A percentile compares a stretch with the other conserved stretches of the same genome.
These are phyloP conservation scores for Leptodactylus fallax DNA, from an alignment of 2,797 vertebrate genomes.

Conservation along the genomic window DNA sequence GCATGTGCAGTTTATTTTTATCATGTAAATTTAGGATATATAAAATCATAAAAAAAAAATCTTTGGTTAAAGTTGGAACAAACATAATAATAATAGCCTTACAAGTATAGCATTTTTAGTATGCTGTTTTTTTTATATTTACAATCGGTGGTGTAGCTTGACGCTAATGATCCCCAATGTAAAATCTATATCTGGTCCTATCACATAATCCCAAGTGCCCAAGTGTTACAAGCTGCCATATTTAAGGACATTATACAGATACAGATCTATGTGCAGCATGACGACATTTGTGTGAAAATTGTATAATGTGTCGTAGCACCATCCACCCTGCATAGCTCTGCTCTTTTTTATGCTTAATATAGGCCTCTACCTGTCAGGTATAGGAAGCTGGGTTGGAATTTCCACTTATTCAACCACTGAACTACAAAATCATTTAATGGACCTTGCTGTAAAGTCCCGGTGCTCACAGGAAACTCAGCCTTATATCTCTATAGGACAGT, in stretches of 20 bases:
- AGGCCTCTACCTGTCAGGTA: too few species aligned
- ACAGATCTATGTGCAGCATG: not conserved
- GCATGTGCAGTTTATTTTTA: not conserved
- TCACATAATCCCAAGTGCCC: not conserved
- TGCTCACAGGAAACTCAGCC: not conserved
- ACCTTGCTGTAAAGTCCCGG: not conserved
- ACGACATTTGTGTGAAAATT: not conserved
- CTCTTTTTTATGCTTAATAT: not conserved
- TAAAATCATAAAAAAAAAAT: not conserved
- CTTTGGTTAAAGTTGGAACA: not conserved
- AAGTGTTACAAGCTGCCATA: not conserved
- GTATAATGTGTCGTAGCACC: not conserved
- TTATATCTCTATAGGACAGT: not conserved
- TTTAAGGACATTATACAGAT: not conserved
- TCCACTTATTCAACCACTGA: not conserved
- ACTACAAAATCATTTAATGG: not conserved
- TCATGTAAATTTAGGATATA: not conserved
- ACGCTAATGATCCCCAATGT: not conserved
- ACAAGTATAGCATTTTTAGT: not conserved
- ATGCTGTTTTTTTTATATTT: not conserved
- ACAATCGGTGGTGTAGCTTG: not conserved
- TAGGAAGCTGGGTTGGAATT: not conserved
- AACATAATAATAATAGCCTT: not conserved
- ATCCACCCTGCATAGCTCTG: not conserved
- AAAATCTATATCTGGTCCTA: not conserved